Base-by-base conservation (phyloP, 2,888 invertebrate genomes). In the Tenthredo notha region DNA sequence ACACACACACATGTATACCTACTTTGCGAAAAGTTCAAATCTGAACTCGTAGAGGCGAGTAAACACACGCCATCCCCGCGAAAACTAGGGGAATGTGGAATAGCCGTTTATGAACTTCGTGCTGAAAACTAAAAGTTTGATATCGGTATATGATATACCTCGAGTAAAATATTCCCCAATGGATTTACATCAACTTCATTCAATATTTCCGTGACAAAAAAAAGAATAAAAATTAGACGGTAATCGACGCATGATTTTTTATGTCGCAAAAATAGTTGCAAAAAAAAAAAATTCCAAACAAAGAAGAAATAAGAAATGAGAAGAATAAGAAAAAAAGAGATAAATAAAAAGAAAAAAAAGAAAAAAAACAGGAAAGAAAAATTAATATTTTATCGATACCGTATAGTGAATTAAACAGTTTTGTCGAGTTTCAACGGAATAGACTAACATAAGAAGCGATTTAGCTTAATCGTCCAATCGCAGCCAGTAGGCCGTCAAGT, bases 391-490 rank as follows among this genome's bases (percentile, higher is more conserved):
- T 15, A 15, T 70, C 37, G 15, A 70, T n/a, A 37, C 12, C 6
- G 7, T 67, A 15, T 15, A 67, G 18, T 61, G 12, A 7, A 37
- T 70, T 70, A 5, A 29, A 70, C 0, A 70, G 37, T 70, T 70
- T 70, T 6, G 40, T 47, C 47, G n/a, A 54, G 78, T 21, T 80
- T 37, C 58, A 61, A 61, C 40, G 80, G 40, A 80, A 61, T 80
- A 15, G n/a, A 58, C 58, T 15, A 25, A 33, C 33, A n/a, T 61
- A 61, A 21, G 21, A 50, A 6, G 12, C 58, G 80, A 80, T 80
- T 80, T 77, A 80, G 21, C 21, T 80, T 61, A 83, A 83, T 83
- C 83, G 83, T 25, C 83, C 67, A 67, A 83, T 83, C 65, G 67
- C 50, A 25, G 83, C 18, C 15, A 40, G 47, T 15, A 40, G 47